phyloP scores from a whole-genome alignment of 1,140 invertebrate species.

The Drosophila mauritiana region DNA sequence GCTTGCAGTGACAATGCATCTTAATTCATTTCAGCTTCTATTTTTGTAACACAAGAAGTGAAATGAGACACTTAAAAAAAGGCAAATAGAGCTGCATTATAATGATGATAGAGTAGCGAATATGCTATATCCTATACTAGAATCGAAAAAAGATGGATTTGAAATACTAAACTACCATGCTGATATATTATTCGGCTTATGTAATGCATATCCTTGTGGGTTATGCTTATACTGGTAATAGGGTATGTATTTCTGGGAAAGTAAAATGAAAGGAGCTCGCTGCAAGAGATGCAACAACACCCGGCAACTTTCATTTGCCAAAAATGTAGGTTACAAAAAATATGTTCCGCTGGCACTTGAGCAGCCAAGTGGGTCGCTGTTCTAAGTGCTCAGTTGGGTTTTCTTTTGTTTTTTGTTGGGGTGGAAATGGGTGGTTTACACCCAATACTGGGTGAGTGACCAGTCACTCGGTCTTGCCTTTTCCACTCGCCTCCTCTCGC shows the following conservation, averaged over 20 bases:
- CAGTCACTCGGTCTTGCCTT: constrained; percentile 2
- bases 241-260: not conserved
- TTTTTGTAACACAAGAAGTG: constrained; percentile 7
- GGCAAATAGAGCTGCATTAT: not conserved
- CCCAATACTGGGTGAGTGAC: constrained; percentile 46
- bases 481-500: not conserved
- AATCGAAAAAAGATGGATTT: not conserved
- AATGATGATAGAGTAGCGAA: no score
- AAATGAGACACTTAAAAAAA: constrained; percentile 3
- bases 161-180: no score
- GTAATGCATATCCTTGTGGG: no score
- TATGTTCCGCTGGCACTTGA: constrained; percentile 59
- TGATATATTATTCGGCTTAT: no score
- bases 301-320: constrained; percentile 62
- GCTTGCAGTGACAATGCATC: constrained; percentile 22
- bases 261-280: not conserved
- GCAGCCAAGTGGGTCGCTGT: constrained; percentile 56
- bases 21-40: constrained; percentile 32
- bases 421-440: not conserved
- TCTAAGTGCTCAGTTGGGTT: constrained; percentile 27
- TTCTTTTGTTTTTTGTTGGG: not conserved
- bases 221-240: no score
- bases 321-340: constrained; percentile 70
- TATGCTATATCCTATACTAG: not conserved
- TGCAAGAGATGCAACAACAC: constrained; percentile 26